Percentiles rank a stretch among this genome's conserved stretches.
Conservation (phyloP, 1,140 invertebrate genomes). For the Alviniconcha marisindica region DNA sequence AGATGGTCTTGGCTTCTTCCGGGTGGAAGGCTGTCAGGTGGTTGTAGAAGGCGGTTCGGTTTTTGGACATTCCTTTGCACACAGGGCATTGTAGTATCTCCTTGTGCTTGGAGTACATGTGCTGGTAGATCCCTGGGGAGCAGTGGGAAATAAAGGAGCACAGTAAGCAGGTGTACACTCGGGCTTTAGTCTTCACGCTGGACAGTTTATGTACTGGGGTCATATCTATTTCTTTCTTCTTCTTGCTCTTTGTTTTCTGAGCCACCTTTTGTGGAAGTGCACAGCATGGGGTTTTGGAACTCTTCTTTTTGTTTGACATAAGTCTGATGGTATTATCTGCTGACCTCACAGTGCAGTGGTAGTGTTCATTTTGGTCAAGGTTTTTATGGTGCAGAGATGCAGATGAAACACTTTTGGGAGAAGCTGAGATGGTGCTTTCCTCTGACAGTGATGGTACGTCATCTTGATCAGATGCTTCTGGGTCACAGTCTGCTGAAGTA, state of each 20-base stretch:
- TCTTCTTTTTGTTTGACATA: neutral
- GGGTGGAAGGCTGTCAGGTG: neutral
- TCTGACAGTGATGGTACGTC: too few species aligned
- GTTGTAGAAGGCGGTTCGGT: neutral
- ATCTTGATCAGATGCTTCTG: too few species aligned
- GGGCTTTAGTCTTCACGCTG: too few species aligned
- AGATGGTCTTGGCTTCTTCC: neutral
- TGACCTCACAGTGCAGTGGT: constrained; percentile 2
- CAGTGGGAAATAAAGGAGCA: neutral
- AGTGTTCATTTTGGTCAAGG: too few species aligned
- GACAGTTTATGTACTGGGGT: too few species aligned
- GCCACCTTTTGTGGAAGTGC: neutral
- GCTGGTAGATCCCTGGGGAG: constrained; percentile 3
- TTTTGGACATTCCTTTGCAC: neutral
- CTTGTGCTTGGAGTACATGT: constrained; percentile 2
- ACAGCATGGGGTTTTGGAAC: neutral
- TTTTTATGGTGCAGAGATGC: too few species aligned
- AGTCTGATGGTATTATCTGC: neutral
- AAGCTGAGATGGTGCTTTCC: too few species aligned
- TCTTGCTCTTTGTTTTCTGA: neutral
- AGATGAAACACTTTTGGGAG: too few species aligned
- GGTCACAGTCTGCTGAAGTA: neutral
- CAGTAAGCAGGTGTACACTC: neutral
- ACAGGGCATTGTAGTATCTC: neutral
- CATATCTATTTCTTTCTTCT: too few species aligned